Conservation (phyloP, 2,888 invertebrate genomes). For the Hemithea aestivaria region DNA sequence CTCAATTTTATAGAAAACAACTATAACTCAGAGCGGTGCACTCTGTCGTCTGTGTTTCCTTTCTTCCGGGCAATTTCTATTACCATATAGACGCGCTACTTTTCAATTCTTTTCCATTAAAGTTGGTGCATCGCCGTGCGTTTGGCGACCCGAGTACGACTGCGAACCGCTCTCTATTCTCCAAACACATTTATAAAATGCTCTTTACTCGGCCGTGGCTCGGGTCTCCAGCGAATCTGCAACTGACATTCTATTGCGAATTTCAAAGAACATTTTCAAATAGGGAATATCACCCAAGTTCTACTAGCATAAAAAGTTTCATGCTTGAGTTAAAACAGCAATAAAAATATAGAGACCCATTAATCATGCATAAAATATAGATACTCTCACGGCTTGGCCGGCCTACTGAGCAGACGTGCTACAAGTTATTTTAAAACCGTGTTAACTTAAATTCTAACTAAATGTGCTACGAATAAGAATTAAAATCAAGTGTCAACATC, state of each 20-base stretch:
- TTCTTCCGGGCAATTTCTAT: constrained; percentile 79
- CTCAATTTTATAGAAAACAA: constrained; percentile 76
- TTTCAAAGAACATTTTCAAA: constrained; percentile 67
- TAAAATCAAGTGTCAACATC: no score
- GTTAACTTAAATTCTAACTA: no score
- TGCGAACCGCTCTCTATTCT: constrained; percentile 60
- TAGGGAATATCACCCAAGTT: constrained; percentile 57
- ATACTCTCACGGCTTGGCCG: no score
- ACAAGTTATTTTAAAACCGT: no score
- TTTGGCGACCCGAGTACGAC: constrained; percentile 49
- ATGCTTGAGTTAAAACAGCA: no score
- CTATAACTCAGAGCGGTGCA: constrained; percentile 73
- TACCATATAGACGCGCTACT: constrained; percentile 79
- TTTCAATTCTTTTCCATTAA: constrained; percentile 80
- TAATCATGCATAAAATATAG: no score
- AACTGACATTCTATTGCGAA: constrained; percentile 73
- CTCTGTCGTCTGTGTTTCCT: constrained; percentile 73
- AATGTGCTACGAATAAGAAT: no score
- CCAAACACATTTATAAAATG: constrained; percentile 77
- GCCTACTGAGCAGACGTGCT: no score
- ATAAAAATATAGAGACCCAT: no score
- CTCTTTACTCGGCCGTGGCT: constrained; percentile 67
- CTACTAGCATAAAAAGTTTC: no score
- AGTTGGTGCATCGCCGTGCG: constrained; percentile 75
- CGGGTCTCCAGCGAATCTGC: constrained; percentile 68